Percentiles rank a stretch among this genome's conserved stretches.
Evolutionary conservation across 2,888 invertebrate species (phyloP).

Genomic region (Teleiodes luculella): DNA sequence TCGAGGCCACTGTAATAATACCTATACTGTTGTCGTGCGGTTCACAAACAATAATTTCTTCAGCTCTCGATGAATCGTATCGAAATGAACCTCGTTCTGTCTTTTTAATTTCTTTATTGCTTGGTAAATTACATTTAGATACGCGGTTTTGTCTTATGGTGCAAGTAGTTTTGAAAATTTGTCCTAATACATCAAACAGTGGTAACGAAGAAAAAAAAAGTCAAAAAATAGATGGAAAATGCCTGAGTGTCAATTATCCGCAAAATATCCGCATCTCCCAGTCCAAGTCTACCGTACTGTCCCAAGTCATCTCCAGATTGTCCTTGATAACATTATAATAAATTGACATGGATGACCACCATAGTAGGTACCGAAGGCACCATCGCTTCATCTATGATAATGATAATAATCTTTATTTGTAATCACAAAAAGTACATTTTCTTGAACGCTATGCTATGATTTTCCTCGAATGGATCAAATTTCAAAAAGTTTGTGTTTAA

Average conservation of each 20-base stretch:
- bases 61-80: conserved; percentile 1
- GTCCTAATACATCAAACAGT: conserved; percentile 1
- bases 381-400: conserved; percentile 22
- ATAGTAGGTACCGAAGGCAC: conserved; percentile 22
- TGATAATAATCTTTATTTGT: no score
- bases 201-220: conserved; percentile 6
- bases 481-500: conserved; percentile 11
- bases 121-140: not conserved
- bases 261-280: conserved; percentile 14
- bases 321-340: conserved; percentile 18
- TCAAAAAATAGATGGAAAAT: conserved; percentile 17
- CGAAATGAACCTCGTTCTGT: not conserved
- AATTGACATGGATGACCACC: conserved; percentile 19
- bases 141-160: not conserved
- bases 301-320: not conserved
- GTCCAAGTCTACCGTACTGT: not conserved
- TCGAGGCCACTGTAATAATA: not conserved
- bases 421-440: no score
- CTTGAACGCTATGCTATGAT: no score
- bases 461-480: conserved; percentile 18
- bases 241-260: not conserved
- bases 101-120: conserved; percentile 2
- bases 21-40: conserved; percentile 20
- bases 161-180: conserved; percentile 5
- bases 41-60: conserved; percentile 17